Evolutionary conservation across 2,888 invertebrate species (phyloP), one percentile per base, ranked within the genome.

Genomic region (Cosmia pyralina): DNA sequence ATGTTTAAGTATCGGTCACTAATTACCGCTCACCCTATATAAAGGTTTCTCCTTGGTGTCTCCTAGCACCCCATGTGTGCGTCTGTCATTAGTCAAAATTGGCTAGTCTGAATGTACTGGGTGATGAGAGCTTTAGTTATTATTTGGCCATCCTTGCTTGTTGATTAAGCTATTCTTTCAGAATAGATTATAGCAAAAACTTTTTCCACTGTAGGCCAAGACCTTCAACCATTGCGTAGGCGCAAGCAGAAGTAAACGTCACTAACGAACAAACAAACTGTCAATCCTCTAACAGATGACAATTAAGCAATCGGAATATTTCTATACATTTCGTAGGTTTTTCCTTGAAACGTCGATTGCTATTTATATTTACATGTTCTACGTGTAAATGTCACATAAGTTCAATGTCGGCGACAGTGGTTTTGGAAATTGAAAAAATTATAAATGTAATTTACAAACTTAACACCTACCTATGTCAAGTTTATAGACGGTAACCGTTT

Each of bases 371-470:
- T 50, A 71, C 60, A 74, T 22, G 72, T 57, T 77, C 69, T 59
- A 68, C 69, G 81, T 77, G 74, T 77, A 82, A 85, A 90, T 84
- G 87, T 84, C 88, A 87, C 57, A 71, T 57, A 34, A 57, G 84
- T 85, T 89, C 90, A 89, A 86, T 88, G 87, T 84, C 88, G 78
- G 82, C 76, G 85, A 84, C 85, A 84, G 81, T 77, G 8, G 64
- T 73, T 66, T 67, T 73, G 53, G 65, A 82, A 82, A 82, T 79
- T 83, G 58, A 78, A 72, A 74, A 81, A 76, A 69, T 74, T 72
- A 69, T 77, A 72, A 65, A 62, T 34, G 28, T 52, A 28, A 77
- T 53, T 70, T 63, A 48, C 5, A 48, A 48, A 48, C 6, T 28
- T 62, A 62, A 46, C 62, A 63, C 62, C 17, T 22, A 10, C 22